Evolutionary conservation across 2,113 vertebrate species (phyloP).

Genomic region (Ranitomeya variabilis): DNA sequence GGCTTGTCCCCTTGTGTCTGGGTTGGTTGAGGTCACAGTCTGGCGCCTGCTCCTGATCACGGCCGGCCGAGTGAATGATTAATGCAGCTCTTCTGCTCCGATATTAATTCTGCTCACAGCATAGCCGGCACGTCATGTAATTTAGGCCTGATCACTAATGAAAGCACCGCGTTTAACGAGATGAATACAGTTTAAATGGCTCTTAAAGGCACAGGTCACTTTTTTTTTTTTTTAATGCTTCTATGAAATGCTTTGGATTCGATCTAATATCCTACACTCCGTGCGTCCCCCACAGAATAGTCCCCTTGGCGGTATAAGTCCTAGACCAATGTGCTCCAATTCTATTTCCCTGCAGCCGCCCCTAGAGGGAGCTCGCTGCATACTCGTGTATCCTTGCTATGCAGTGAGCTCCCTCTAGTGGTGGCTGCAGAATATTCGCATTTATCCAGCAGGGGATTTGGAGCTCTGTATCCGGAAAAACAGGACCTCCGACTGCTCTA

Average conservation of each 20-base stretch:
- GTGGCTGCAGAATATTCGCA: too few relatives aligned
- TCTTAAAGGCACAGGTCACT: not conserved
- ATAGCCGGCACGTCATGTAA: not conserved
- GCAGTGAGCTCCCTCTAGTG: too few relatives aligned
- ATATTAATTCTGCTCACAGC: not conserved
- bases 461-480: too few relatives aligned
- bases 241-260: too few relatives aligned
- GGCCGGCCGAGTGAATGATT: slow-evolving; percentile 9
- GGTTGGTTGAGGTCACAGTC: slow-evolving; percentile 29
- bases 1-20: not conserved
- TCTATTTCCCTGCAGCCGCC: too few relatives aligned
- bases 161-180: not conserved
- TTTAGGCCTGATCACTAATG: not conserved
- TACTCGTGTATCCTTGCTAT: too few relatives aligned
- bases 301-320: not conserved
- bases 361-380: too few relatives aligned
- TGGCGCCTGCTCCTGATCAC: slow-evolving; percentile 13
- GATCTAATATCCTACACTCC: too few relatives aligned
- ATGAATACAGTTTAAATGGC: not conserved
- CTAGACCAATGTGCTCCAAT: not conserved
- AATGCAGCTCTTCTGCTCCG: not conserved
- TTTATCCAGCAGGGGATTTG: too few relatives aligned
- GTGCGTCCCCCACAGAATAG: too few relatives aligned
- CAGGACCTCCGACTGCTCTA: too few relatives aligned
- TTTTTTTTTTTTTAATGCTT: not conserved